Percentiles rank a stretch among this genome's conserved stretches.
Evolutionary conservation across 2,113 vertebrate genomes (phyloP).

Genomic region (Dicaeum eximium): DNA sequence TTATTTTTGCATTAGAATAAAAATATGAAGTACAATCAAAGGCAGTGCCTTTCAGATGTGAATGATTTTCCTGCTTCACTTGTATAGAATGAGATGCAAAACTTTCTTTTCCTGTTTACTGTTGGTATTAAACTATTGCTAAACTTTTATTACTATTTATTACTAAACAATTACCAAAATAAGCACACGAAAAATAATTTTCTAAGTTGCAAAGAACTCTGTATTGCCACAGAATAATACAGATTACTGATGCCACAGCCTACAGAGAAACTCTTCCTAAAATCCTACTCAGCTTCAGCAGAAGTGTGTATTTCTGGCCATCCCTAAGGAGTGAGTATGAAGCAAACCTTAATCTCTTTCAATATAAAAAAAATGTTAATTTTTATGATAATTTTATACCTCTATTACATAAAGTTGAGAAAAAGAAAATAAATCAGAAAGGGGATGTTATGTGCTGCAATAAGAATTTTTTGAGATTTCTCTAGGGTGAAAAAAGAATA

Average conservation of each 20-base stretch:
- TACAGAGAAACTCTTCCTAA: neutral
- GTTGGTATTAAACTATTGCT: neutral
- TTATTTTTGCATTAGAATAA: neutral
- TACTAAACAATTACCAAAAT: neutral
- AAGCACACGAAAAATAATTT: neutral
- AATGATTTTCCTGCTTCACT: neutral
- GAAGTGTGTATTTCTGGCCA: neutral
- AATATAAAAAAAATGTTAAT: neutral
- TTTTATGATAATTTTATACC: neutral
- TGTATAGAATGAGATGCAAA: neutral
- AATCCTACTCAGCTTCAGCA: neutral
- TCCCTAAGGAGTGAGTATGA: neutral
- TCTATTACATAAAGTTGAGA: neutral
- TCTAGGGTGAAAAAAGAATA: neutral
- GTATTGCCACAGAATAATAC: neutral
- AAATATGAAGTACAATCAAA: neutral
- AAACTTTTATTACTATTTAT: neutral
- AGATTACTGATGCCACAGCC: neutral
- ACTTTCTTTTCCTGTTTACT: neutral
- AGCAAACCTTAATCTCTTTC: neutral
- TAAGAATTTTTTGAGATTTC: neutral
- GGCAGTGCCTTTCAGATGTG: neutral
- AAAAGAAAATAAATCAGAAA: neutral
- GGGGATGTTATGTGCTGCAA: neutral
- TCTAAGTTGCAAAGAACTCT: neutral